These are phyloP conservation scores for Paguma larvata DNA, from an alignment of 2,797 vertebrate genomes.

Conservation along the genomic window DNA sequence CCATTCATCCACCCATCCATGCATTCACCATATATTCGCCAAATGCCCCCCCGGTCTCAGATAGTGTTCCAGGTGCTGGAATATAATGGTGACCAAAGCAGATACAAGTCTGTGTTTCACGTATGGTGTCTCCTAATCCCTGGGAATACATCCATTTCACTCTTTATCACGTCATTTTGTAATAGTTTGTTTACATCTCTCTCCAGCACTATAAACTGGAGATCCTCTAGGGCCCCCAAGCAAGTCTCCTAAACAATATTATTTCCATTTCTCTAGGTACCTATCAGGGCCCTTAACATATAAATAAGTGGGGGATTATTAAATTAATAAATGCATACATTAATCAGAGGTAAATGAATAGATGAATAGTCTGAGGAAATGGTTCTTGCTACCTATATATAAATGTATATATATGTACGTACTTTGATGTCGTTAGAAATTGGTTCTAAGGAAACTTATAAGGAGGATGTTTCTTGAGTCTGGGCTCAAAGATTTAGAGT, in stretches of 20 bases:
- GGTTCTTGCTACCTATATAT: neutral
- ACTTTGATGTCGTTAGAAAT: neutral
- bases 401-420: neutral
- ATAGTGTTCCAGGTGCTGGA: neutral
- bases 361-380: neutral
- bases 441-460: neutral
- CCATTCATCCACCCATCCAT: neutral
- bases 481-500: neutral
- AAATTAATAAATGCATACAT: neutral
- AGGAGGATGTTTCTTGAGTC: neutral
- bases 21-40: neutral
- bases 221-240: neutral
- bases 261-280: neutral
- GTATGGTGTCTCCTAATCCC: neutral
- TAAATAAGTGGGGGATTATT: neutral
- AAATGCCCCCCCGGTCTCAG: neutral
- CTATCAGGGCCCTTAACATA: neutral
- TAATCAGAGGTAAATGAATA: neutral
- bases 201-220: neutral
- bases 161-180: neutral
- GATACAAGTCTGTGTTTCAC: neutral
- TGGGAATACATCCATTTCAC: neutral
- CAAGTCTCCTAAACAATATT: neutral
- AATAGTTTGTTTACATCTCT: neutral
- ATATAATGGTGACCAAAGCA: neutral